Conservation (phyloP, 2,113 vertebrate species). For the Mola mola region DNA sequence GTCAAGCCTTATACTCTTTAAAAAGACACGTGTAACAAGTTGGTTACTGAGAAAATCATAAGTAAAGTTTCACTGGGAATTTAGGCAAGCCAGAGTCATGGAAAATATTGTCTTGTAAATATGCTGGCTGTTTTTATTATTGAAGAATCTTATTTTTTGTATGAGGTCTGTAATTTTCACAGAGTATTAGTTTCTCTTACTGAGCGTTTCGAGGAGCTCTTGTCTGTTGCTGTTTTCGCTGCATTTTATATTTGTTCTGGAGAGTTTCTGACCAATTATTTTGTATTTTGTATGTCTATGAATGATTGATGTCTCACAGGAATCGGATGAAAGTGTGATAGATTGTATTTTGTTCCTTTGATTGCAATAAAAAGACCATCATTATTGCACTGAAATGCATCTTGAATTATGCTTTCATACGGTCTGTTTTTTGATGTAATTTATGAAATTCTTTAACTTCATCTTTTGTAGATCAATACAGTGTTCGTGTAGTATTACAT, state of each 20-base stretch:
- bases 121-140: slow-evolving; percentile 73
- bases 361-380: slow-evolving; percentile 79
- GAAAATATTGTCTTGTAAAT: slow-evolving; percentile 83
- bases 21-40: slow-evolving; percentile 75
- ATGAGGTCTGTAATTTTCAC: slow-evolving; percentile 69
- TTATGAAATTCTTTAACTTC: no score
- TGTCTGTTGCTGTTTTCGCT: slow-evolving; percentile 54
- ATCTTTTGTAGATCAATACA: no score
- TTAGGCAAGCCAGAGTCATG: slow-evolving; percentile 75
- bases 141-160: slow-evolving; percentile 72
- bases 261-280: slow-evolving; percentile 70
- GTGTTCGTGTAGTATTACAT: no score
- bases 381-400: slow-evolving; percentile 54
- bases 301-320: slow-evolving; percentile 68
- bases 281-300: slow-evolving; percentile 65
- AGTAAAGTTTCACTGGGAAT: slow-evolving; percentile 80
- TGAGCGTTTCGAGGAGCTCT: slow-evolving; percentile 20
- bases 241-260: slow-evolving; percentile 68
- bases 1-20: slow-evolving; percentile 65
- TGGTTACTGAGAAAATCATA: slow-evolving; percentile 71
- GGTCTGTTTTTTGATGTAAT: background rate
- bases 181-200: slow-evolving; percentile 59
- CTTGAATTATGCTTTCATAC: slow-evolving; percentile 32
- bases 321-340: slow-evolving; percentile 59
- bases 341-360: slow-evolving; percentile 66